These are phyloP conservation scores for Palythoa grandiflora DNA, from an alignment of 92 coral and sea anemone genomes.

Conservation along the genomic window DNA sequence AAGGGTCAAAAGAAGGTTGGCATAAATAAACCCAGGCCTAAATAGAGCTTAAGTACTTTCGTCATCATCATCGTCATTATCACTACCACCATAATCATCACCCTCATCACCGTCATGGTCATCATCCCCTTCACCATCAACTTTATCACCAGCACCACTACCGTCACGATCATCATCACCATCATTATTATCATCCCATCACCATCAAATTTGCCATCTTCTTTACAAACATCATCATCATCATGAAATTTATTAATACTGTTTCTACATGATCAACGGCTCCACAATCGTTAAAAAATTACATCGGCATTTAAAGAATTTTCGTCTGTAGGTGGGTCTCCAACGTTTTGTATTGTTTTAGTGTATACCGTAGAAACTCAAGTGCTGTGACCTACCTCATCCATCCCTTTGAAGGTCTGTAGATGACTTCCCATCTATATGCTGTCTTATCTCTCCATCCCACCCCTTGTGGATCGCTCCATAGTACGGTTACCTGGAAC, in stretches of 20 bases:
- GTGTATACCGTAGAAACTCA: background rate
- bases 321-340: background rate
- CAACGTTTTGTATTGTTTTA: background rate
- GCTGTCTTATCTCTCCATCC: constrained; percentile 80
- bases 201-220: background rate
- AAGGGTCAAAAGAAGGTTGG: too few relatives aligned
- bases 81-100: background rate
- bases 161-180: background rate
- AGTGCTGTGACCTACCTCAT: constrained; percentile 63
- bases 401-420: constrained; percentile 77
- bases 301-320: background rate
- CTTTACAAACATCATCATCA: background rate
- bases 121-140: background rate
- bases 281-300: too few relatives aligned
- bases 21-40: too few relatives aligned
- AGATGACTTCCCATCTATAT: constrained; percentile 80
- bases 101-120: background rate
- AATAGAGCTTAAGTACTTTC: background rate
- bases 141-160: background rate
- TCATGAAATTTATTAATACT: background rate
- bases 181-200: background rate
- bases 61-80: background rate
- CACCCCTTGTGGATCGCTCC: constrained; percentile 69
- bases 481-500: constrained; percentile 79
- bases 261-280: too few relatives aligned